phyloP scores from a whole-genome alignment of 2,888 invertebrate genomes.

The Siphlonurus alternatus region DNA sequence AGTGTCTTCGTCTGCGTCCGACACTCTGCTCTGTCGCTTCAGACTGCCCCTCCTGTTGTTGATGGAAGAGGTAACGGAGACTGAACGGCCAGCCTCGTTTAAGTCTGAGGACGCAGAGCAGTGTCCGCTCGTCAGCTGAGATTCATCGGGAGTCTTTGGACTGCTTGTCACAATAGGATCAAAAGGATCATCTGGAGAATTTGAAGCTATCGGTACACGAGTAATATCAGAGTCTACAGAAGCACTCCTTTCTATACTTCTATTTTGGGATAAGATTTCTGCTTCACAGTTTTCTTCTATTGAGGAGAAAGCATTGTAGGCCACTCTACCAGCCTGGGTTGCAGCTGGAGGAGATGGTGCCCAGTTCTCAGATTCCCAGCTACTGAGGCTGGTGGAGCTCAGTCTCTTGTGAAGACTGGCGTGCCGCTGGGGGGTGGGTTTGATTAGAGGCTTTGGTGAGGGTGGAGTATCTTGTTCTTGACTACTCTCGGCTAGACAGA shows the following conservation, averaged over 20 bases:
- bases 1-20: neutral
- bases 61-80: too few species aligned
- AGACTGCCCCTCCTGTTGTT: conserved; percentile 6
- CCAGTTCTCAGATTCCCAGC: conserved; percentile 6
- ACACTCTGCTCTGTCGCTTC: conserved; percentile 7
- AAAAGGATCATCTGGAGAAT: too few species aligned
- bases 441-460: neutral
- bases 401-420: neutral
- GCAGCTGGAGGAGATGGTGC: neutral
- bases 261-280: neutral
- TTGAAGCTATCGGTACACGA: neutral
- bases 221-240: neutral
- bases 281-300: neutral
- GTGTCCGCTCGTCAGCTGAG: too few species aligned
- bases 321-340: neutral
- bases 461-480: neutral
- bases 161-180: too few species aligned
- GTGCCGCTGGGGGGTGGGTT: neutral
- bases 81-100: too few species aligned
- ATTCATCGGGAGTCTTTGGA: too few species aligned
- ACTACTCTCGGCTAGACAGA: neutral
- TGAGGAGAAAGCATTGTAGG: neutral
- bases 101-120: neutral
- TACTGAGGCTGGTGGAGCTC: conserved; percentile 7
- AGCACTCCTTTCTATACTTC: neutral